Conservation (phyloP, 2,113 vertebrate genomes). For the Peromyscus leucopus region DNA sequence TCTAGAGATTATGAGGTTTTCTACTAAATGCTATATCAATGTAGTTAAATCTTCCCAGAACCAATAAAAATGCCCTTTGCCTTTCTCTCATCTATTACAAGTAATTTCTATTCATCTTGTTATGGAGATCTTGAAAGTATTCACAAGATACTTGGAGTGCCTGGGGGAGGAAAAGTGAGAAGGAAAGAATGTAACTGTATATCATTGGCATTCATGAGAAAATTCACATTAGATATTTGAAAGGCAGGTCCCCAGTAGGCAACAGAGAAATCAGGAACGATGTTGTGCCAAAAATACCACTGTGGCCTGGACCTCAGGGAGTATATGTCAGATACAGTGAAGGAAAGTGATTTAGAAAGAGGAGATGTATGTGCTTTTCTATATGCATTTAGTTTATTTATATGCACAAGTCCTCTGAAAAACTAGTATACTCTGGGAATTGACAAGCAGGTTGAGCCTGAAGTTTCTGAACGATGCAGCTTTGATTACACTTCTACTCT, state of each 20-base stretch:
- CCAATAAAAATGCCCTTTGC: slow-evolving; percentile 73
- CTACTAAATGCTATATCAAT: slow-evolving; percentile 72
- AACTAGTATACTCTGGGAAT: not conserved
- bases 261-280: slow-evolving; percentile 83
- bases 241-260: slow-evolving; percentile 84
- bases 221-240: slow-evolving; percentile 83
- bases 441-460: not conserved
- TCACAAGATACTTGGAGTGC: slow-evolving; percentile 79
- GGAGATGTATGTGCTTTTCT: slow-evolving; percentile 13
- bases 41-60: slow-evolving; percentile 77
- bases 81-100: slow-evolving; percentile 76
- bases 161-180: slow-evolving; percentile 82
- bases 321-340: slow-evolving; percentile 65
- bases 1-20: slow-evolving; percentile 61
- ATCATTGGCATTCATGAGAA: slow-evolving; percentile 88
- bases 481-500: not conserved
- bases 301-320: slow-evolving; percentile 57
- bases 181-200: slow-evolving; percentile 82
- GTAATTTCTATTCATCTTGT: slow-evolving; percentile 84
- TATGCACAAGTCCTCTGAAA: not conserved
- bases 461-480: not conserved
- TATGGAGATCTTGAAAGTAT: slow-evolving; percentile 82
- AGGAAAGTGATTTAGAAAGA: slow-evolving; percentile 47
- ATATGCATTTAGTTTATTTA: slow-evolving; percentile 1
- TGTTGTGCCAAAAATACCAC: slow-evolving; percentile 80